Evolutionary conservation across 2,113 vertebrate species (phyloP), one percentile per base, ranked within the genome.

Genomic region (Bostrychus sinensis): DNA sequence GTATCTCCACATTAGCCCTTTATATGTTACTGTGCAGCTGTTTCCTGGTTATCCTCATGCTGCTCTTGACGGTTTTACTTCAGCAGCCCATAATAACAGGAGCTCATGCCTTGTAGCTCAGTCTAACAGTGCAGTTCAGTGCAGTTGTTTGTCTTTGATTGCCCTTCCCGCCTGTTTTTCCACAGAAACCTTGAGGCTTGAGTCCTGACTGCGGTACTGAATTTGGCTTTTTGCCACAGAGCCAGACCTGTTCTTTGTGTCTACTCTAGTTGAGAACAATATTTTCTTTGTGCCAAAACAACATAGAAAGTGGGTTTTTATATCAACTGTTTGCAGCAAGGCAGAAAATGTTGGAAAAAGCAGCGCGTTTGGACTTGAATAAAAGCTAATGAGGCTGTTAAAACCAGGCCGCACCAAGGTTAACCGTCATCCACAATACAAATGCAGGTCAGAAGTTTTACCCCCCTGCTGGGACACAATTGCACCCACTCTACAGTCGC

Each of bases 141-240:
- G 57, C 38, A 19, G 58, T 68, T 63, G 55, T 78, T 76, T 75
- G 37, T 70, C 36, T 75, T 19, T 70, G 64, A 77, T 56, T 69
- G 46, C 39, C 45, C 50, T 59, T 23, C 50, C 23, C 42, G 7
- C 26, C 26, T 17, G 50, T 32, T 53, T 55, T 66, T 77, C 66
- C 70, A 80, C 84, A 87, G n/a, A n/a, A n/a, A 81, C 86, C 86
- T 84, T 66, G 57, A 82, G 86, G 81, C 76, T 70, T 81, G 64
- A 68, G 70, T 86, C 78, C 83, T 30, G 48, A 51, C 48, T 87
- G 86, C 85, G 81, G 81, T 65, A 69, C 62, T 69, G 72, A 53
- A 65, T 71, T 71, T 87, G 88, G 86, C 76, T 56, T 39, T 70
- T 61, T 75, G 84, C 85, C 83, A 86, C 16, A 43, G 34, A 36